Evolutionary conservation across 2,113 vertebrate species (phyloP), one percentile per base, ranked within the genome.

Genomic region (Microtus montanus): DNA sequence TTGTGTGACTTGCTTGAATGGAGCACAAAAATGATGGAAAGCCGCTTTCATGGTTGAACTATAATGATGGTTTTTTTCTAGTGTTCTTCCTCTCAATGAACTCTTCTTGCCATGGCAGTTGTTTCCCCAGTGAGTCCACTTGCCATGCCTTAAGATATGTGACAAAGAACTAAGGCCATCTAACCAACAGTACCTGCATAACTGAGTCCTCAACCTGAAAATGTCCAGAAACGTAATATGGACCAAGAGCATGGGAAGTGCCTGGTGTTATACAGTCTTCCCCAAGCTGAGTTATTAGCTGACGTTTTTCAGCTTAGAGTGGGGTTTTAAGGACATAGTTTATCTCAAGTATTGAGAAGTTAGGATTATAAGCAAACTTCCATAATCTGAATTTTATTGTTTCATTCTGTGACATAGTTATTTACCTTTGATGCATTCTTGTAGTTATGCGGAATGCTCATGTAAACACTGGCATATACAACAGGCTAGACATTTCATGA

Each of bases 351-450:
- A 63, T 9, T 91, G 61, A 94, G 41, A 82, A 63, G 49, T 61
- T 86, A 82, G 74, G 28, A 64, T 64, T 28, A 86, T 14, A 15
- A 61, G 30, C 26, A 89, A 26, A 9, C 1, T 33, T 88, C 49
- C 20, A 47, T 47, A 86, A 92, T 35, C 5, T 84, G 41, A 70
- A 15, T 93, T 94, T 95, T 89, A 74, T 86, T 44, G 26, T 52
- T 95, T 38, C 75, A 41, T 41, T 89, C 3, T 71, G 3, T 66
- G 33, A 7, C 33, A 91, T 15, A 44, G 3, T 28, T 77, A 52
- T 10, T 83, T 70, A 82, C 4, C 10, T 28, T 88, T 61, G 49
- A 11, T 61, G 2, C 28, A 49, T 49, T 77, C 12, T 66, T 83
- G 11, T 47, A 73, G 58, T 66, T 7, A 7, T 35, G 5, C 38